These are phyloP conservation scores for Camponotus pennsylvanicus DNA, from an alignment of 1,140 invertebrate genomes.

Conservation along the genomic window DNA sequence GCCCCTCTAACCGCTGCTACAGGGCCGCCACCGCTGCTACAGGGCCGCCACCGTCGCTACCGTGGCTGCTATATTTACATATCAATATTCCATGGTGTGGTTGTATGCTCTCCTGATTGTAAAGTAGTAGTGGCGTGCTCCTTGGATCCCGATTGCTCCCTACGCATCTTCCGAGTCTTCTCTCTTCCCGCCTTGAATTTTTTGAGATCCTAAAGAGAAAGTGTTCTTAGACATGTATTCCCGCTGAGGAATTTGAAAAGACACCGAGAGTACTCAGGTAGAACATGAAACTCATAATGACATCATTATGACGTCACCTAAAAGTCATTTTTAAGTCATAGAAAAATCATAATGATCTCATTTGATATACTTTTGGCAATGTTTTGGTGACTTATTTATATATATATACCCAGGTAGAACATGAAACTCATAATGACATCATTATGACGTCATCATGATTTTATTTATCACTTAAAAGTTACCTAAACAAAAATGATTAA, in stretches of 20 bases:
- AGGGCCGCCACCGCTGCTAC: conserved; percentile 65
- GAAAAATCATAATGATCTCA: no score
- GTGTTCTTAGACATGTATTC: conserved; percentile 67
- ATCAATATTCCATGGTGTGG: conserved; percentile 82
- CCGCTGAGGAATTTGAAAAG: conserved; percentile 58
- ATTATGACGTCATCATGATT: no score
- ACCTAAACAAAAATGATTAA: no score
- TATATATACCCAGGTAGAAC: no score
- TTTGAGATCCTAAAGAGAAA: conserved; percentile 43
- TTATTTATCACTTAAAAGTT: no score
- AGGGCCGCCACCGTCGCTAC: conserved; percentile 48
- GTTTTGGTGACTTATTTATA: no score
- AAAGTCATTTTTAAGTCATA: no score
- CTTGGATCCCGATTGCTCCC: conserved; percentile 49
- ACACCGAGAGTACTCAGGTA: conserved; percentile 69
- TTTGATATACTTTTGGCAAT: no score
- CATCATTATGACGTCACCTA: no score
- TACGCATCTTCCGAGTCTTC: not conserved
- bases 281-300: no score
- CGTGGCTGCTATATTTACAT: conserved; percentile 82
- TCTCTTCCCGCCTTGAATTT: not conserved
- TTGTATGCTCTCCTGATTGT: conserved; percentile 71
- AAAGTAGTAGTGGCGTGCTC: conserved; percentile 68
- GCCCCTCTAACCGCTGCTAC: conserved; percentile 79
- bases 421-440: no score